A percentile compares a stretch with the other conserved stretches of the same genome.
Conservation (phyloP, 2,888 invertebrate species). For the Agonum fuliginosum region DNA sequence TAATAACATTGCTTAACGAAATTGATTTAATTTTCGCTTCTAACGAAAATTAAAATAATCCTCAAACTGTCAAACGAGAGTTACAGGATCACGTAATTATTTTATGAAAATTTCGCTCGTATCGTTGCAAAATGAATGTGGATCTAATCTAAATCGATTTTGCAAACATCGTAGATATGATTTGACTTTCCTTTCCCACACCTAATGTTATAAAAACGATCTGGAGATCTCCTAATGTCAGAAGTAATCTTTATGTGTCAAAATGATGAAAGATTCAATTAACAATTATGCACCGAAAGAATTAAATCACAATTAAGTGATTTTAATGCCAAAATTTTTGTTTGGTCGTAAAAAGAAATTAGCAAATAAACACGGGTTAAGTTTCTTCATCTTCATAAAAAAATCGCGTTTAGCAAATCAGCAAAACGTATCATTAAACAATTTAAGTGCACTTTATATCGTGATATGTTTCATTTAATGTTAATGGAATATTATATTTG, state of each 20-base stretch:
- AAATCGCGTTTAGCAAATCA: conserved; percentile 25
- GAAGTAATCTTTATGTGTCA: conserved; percentile 26
- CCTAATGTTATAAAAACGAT: conserved; percentile 4
- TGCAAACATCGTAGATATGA: background rate
- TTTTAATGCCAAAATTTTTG: conserved; percentile 11
- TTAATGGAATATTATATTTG: conserved; percentile 30
- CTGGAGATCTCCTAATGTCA: conserved; percentile 21
- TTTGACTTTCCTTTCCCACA: conserved; percentile 24
- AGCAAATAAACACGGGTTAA: background rate
- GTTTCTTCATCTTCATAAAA: conserved; percentile 36
- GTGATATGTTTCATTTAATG: conserved; percentile 35
- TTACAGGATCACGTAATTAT: conserved; percentile 8
- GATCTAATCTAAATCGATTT: conserved; percentile 20
- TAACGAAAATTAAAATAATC: background rate
- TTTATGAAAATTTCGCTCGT: conserved; percentile 20
- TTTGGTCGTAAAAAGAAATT: background rate
- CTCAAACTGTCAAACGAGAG: conserved; percentile 3
- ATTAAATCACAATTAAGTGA: conserved; percentile 44
- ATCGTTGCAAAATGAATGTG: conserved; percentile 1
- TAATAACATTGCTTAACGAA: conserved; percentile 24
- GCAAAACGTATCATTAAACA: conserved; percentile 46
- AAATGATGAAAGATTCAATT: conserved; percentile 47
- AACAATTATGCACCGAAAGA: conserved; percentile 38
- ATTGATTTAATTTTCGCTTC: conserved; percentile 8
- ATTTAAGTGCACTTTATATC: conserved; percentile 40